These are phyloP conservation scores for Electrophaes corylata DNA, from an alignment of 2,888 invertebrate species.

Conservation along the genomic window DNA sequence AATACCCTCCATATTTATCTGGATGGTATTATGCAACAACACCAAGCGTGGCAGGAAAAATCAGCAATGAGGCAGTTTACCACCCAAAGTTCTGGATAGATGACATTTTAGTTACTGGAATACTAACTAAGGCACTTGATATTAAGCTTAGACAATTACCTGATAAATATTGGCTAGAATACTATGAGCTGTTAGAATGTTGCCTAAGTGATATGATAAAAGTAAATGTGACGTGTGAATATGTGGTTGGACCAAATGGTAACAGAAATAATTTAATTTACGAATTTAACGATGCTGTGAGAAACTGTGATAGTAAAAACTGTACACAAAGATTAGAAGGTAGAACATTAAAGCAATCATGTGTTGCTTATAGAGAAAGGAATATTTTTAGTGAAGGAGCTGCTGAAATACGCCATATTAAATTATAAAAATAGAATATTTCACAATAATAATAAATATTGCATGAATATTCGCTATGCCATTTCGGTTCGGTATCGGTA, in stretches of 20 bases:
- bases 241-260: constrained; percentile 91
- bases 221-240: constrained; percentile 86
- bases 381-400: constrained; percentile 36
- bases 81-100: constrained; percentile 96
- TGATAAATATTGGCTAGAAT: constrained; percentile 86
- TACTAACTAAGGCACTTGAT: constrained; percentile 85
- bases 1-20: constrained; percentile 91
- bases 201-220: constrained; percentile 87
- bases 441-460: too few species aligned
- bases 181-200: constrained; percentile 89
- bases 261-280: constrained; percentile 88
- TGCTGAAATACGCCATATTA: constrained; percentile 29
- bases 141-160: constrained; percentile 84
- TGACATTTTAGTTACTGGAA: constrained; percentile 93
- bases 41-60: constrained; percentile 82
- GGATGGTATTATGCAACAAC: constrained; percentile 94
- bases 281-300: constrained; percentile 86
- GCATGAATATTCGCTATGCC: too few species aligned
- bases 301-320: constrained; percentile 83
- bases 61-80: constrained; percentile 82
- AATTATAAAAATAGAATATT: constrained; percentile 18
- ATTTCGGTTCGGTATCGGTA: too few species aligned
- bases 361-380: constrained; percentile 78
- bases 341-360: constrained; percentile 83
- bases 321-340: constrained; percentile 79